Evolutionary conservation across 2,113 vertebrate species (phyloP).

Genomic region (Nerophis lumbriciformis): DNA sequence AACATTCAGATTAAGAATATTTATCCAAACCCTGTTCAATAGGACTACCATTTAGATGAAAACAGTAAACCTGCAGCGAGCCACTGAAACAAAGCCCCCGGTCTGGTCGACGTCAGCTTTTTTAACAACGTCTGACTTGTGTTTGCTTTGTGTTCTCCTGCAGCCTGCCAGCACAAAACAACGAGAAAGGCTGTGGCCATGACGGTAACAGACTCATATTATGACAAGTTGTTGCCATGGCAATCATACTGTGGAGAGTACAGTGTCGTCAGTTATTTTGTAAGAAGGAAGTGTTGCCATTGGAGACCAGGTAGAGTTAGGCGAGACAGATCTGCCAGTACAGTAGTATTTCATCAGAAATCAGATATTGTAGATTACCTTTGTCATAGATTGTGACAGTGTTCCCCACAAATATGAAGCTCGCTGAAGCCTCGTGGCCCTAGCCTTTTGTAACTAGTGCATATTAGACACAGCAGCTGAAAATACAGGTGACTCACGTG

Average conservation of each 20-base stretch:
- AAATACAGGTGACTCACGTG: too few relatives aligned
- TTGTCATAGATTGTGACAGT: background rate
- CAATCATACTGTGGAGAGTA: background rate
- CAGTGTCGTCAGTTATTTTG: background rate
- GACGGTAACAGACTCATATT: background rate
- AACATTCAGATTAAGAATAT: too few relatives aligned
- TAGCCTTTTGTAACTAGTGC: too few relatives aligned
- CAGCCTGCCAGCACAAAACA: background rate
- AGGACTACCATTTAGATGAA: background rate
- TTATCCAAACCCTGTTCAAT: too few relatives aligned
- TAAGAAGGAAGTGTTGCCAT: background rate
- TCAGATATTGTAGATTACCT: background rate
- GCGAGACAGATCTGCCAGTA: background rate
- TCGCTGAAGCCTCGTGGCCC: too few relatives aligned
- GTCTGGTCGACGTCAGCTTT: background rate
- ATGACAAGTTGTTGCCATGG: background rate
- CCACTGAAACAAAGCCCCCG: too few relatives aligned
- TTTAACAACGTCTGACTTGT: background rate
- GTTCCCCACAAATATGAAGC: background rate
- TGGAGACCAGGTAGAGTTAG: background rate
- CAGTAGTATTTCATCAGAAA: background rate
- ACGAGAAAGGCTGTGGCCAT: background rate
- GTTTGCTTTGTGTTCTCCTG: background rate
- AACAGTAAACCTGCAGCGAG: background rate
- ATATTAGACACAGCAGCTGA: too few relatives aligned